Evolutionary conservation across 2,797 vertebrate genomes (phyloP).

Genomic region (Champsocephalus esox): DNA sequence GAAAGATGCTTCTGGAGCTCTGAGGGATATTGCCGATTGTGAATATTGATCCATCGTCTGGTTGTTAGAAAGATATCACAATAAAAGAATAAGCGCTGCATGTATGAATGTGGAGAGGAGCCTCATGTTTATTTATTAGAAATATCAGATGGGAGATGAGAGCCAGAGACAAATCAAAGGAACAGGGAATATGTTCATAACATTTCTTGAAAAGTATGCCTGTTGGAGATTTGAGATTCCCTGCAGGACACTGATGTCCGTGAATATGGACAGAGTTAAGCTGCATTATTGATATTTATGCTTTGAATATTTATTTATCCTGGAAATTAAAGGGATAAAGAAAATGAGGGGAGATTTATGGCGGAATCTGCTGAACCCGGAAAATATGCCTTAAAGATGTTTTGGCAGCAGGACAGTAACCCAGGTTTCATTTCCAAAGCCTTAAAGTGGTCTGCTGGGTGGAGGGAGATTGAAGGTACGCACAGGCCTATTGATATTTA

Average conservation of each 20-base stretch:
- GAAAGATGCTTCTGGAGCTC: constrained; percentile 42
- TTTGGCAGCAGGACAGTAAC: constrained; percentile 37
- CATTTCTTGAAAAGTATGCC: constrained; percentile 49
- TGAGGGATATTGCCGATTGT: constrained; percentile 60
- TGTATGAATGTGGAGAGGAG: constrained; percentile 49
- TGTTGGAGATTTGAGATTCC: constrained; percentile 54
- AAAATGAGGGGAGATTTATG: constrained; percentile 7
- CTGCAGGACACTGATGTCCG: constrained; percentile 55
- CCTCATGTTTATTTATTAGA: constrained; percentile 80
- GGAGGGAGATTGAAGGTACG: constrained; percentile 52
- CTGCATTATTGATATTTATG: constrained; percentile 50
- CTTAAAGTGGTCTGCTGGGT: constrained; percentile 48
- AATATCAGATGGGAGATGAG: constrained; percentile 74
- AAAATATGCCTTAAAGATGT: constrained; percentile 45
- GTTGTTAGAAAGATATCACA: constrained; percentile 61
- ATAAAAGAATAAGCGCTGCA: constrained; percentile 57
- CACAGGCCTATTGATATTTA: constrained; percentile 68
- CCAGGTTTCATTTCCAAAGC: constrained; percentile 57
- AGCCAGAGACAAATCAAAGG: constrained; percentile 70
- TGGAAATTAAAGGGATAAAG: constrained; percentile 26
- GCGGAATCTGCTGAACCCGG: constrained; percentile 24
- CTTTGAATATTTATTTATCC: constrained; percentile 52
- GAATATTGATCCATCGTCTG: constrained; percentile 68
- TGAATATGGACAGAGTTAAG: constrained; percentile 56
- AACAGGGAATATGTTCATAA: constrained; percentile 67